Percentiles rank a stretch among this genome's conserved stretches.
These are phyloP conservation scores for Mus spicilegus DNA, from an alignment of 2,113 vertebrate species.

Conservation along the genomic window DNA sequence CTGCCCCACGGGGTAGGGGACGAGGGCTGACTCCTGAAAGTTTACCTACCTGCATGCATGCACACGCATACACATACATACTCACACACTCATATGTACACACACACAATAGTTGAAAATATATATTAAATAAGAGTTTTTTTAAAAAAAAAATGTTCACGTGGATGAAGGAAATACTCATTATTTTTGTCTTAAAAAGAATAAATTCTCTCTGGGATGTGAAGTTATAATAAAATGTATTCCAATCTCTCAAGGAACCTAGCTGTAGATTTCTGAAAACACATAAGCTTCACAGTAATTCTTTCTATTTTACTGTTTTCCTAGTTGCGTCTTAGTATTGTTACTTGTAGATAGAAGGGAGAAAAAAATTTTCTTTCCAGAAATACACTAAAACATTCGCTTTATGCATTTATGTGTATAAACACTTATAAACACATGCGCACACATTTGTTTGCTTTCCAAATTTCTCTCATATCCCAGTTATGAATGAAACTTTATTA, in stretches of 20 bases:
- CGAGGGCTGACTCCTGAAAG: neutral
- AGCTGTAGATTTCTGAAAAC: conserved; percentile 38
- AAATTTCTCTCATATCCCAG: neutral
- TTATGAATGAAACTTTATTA: conserved; percentile 47
- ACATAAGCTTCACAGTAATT: neutral
- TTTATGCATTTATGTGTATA: neutral
- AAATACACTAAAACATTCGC: neutral
- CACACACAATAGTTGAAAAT: neutral
- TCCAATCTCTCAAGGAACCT: neutral
- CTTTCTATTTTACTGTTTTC: conserved; percentile 31
- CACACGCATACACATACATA: neutral
- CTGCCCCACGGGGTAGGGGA: neutral
- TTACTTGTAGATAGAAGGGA: conserved; percentile 39
- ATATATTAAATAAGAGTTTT: neutral
- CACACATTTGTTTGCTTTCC: neutral
- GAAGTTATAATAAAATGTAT: conserved; percentile 11
- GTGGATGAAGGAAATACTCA: neutral
- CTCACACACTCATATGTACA: neutral
- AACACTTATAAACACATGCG: neutral
- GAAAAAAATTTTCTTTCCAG: neutral
- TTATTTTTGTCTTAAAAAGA: conserved; percentile 47
- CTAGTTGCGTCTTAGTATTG: neutral
- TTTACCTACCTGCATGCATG: neutral
- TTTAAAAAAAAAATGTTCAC: neutral
- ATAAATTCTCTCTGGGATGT: conserved; percentile 12